These are phyloP conservation scores for Alligator sinensis DNA, from an alignment of 2,113 vertebrate species.

Conservation along the genomic window DNA sequence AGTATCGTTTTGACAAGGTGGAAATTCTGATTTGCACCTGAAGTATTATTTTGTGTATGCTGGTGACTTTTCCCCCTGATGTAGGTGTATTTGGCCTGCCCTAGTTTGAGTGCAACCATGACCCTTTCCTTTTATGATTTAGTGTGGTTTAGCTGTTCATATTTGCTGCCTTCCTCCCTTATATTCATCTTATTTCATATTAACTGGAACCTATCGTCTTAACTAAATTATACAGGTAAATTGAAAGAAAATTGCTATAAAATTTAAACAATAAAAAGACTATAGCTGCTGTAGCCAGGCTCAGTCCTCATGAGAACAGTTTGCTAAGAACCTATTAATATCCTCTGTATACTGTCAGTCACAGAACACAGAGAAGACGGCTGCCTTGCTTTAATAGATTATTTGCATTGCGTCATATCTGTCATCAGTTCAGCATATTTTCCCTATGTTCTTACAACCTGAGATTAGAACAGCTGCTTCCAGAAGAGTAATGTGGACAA, in stretches of 20 bases:
- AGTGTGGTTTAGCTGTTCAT: background rate
- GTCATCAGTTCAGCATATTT: background rate
- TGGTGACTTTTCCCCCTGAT: background rate
- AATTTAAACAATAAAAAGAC: slow-evolving; percentile 19
- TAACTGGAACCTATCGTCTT: slow-evolving; percentile 1
- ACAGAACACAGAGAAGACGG: background rate
- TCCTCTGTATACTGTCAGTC: background rate
- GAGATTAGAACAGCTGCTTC: background rate
- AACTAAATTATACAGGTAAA: background rate
- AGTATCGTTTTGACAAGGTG: background rate
- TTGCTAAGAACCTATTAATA: background rate
- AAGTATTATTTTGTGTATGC: background rate
- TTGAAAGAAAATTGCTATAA: background rate
- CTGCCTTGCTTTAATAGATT: background rate
- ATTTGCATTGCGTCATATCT: background rate
- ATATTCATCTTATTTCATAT: background rate
- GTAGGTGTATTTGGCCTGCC: background rate
- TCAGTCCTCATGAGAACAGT: background rate
- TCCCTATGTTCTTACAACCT: background rate
- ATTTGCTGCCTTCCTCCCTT: accelerated
- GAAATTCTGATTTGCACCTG: background rate
- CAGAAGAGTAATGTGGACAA: accelerated
- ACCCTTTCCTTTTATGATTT: background rate
- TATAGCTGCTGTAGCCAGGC: background rate
- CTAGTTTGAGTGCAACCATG: background rate